phyloP scores from a whole-genome alignment of 2,797 vertebrate genomes.

The Pyrocephalus nanus region DNA sequence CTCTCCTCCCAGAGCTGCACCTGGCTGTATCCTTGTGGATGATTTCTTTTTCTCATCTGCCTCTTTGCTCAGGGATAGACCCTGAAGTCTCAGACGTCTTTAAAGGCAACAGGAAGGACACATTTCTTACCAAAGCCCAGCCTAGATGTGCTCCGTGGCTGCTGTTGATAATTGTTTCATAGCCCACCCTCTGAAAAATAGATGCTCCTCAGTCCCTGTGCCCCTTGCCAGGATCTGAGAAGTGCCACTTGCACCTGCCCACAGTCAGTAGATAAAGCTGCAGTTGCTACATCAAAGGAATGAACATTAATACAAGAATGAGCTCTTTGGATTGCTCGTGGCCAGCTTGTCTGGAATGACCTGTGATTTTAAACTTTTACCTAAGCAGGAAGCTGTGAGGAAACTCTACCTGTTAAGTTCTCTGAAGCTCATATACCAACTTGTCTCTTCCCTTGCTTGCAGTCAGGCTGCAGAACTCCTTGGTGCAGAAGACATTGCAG shows the following conservation, averaged over 20 bases:
- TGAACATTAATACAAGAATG: not conserved
- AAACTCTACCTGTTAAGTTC: not conserved
- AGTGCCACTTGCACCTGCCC: not conserved
- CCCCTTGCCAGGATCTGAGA: not conserved
- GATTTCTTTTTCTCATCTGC: not conserved
- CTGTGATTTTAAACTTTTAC: not conserved
- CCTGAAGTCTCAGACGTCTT: not conserved
- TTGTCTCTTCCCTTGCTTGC: not conserved
- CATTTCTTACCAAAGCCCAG: fast-evolving
- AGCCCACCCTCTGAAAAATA: not conserved
- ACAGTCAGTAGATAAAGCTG: not conserved
- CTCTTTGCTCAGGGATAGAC: not conserved
- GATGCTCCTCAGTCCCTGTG: not conserved
- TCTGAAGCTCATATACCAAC: not conserved
- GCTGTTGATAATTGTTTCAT: not conserved
- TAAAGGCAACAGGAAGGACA: not conserved
- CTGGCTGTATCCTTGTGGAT: not conserved
- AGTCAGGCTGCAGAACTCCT: not conserved
- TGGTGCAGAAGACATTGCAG: not conserved
- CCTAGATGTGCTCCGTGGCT: not conserved
- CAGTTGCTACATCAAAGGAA: not conserved
- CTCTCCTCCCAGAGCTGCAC: not conserved
- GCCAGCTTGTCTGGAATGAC: not conserved
- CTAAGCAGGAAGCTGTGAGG: not conserved
- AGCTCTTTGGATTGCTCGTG: not conserved